Evolutionary conservation across 2,113 vertebrate genomes (phyloP).

Genomic region (Prunella fulvescens): DNA sequence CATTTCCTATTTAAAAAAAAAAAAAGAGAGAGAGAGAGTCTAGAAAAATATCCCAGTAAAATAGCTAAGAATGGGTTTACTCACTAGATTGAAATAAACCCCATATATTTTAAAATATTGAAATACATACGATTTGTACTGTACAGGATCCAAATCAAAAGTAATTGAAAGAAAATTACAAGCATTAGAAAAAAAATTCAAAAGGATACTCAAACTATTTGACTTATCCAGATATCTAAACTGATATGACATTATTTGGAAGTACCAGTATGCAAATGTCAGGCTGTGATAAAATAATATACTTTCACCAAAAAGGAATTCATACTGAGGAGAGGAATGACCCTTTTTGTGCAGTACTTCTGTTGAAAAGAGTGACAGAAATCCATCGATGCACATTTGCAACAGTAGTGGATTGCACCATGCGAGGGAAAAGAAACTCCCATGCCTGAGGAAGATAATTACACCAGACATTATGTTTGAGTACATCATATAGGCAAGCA

Average conservation of each 20-base stretch:
- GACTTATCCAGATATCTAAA: neutral
- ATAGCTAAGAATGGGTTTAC: neutral
- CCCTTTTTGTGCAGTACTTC: neutral
- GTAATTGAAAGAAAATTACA: neutral
- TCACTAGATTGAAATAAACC: neutral
- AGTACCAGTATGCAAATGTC: neutral
- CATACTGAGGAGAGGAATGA: neutral
- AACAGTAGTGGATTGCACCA: neutral
- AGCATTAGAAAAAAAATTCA: neutral
- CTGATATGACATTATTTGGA: neutral
- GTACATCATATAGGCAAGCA: conserved; percentile 39
- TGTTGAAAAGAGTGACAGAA: neutral
- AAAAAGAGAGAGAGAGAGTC: neutral
- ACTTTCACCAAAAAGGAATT: neutral
- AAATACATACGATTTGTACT: neutral
- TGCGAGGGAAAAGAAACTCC: conserved; percentile 1
- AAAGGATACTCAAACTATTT: neutral
- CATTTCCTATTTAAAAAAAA: neutral
- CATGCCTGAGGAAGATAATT: conserved; percentile 36
- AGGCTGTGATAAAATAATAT: neutral
- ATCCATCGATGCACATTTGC: neutral
- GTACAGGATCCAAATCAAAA: neutral
- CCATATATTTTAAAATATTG: neutral
- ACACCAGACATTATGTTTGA: conserved; percentile 41
- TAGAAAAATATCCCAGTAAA: neutral